phyloP scores from a whole-genome alignment of 2,888 invertebrate genomes.

The Acanthopleura granulata region DNA sequence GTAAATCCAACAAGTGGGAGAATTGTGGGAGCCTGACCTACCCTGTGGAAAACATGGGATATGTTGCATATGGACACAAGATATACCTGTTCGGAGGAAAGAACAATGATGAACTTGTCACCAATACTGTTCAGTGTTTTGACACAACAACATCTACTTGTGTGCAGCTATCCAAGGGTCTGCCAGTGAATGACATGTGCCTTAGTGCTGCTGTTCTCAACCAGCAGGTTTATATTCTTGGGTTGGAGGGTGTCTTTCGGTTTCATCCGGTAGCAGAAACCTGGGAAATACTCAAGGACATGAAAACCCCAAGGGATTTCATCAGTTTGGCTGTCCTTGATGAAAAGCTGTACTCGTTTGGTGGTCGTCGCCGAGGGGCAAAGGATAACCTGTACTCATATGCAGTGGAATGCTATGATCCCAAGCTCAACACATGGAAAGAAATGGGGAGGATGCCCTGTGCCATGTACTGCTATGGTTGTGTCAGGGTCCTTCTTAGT shows the following conservation, averaged over 20 bases:
- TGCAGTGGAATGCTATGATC: slow-evolving; percentile 57
- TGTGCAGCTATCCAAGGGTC: slow-evolving; percentile 43
- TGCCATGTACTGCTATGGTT: slow-evolving; percentile 62
- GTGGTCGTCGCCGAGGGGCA: slow-evolving; percentile 57
- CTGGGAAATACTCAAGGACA: slow-evolving; percentile 57
- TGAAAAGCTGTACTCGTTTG: slow-evolving; percentile 57
- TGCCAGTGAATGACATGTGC: slow-evolving; percentile 62
- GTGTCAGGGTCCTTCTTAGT: slow-evolving; percentile 53
- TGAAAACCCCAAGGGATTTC: slow-evolving; percentile 58
- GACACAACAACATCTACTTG: slow-evolving; percentile 50
- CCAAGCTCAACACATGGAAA: slow-evolving; percentile 47
- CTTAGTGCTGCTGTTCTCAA: slow-evolving; percentile 56
- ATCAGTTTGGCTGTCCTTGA: slow-evolving; percentile 59
- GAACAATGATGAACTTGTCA: slow-evolving; percentile 61
- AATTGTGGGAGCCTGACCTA: slow-evolving; percentile 47
- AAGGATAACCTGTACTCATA: slow-evolving; percentile 60
- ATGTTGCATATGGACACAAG: slow-evolving; percentile 50
- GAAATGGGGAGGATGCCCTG: slow-evolving; percentile 50
- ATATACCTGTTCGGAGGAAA: slow-evolving; percentile 62
- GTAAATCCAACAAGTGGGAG: slow-evolving; percentile 52
- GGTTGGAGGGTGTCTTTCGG: slow-evolving; percentile 58
- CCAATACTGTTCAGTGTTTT: slow-evolving; percentile 58
- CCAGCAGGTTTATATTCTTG: slow-evolving; percentile 55
- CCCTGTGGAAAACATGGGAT: slow-evolving; percentile 65
- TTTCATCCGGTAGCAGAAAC: slow-evolving; percentile 47